Conservation (phyloP, 2,888 invertebrate species). For the Serripes groenlandicus region DNA sequence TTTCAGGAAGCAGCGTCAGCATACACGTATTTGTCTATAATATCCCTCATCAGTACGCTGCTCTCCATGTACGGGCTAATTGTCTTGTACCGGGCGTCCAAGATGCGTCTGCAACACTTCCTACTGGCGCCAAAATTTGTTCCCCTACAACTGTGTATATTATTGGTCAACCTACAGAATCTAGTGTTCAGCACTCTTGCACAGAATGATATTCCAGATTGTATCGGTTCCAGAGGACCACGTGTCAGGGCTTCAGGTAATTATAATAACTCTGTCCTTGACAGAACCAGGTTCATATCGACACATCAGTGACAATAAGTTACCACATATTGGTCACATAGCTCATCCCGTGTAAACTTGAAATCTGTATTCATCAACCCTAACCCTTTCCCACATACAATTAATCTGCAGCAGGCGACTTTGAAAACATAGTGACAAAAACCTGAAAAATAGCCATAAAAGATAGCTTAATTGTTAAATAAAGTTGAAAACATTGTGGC, state of each 20-base stretch:
- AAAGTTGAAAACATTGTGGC: too few relatives aligned
- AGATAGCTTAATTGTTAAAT: too few relatives aligned
- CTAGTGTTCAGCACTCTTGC: constrained; percentile 57
- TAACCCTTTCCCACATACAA: too few relatives aligned
- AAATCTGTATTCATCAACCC: too few relatives aligned
- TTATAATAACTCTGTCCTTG: constrained; percentile 10
- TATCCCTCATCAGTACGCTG: constrained; percentile 60
- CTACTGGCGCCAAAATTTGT: constrained; percentile 57
- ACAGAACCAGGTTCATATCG: too few relatives aligned
- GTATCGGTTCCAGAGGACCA: constrained; percentile 55
- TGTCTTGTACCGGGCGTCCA: constrained; percentile 59
- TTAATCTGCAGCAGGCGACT: too few relatives aligned
- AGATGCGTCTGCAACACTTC: constrained; percentile 42
- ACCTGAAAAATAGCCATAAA: too few relatives aligned
- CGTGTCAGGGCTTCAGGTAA: constrained; percentile 64
- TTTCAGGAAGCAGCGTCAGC: constrained; percentile 20
- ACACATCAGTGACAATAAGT: too few relatives aligned
- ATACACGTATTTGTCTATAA: constrained; percentile 55
- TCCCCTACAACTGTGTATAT: constrained; percentile 55
- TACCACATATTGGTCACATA: too few relatives aligned
- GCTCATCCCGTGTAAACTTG: too few relatives aligned
- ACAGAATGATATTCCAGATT: constrained; percentile 53
- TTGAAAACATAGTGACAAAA: too few relatives aligned
- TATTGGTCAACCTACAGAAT: constrained; percentile 63
- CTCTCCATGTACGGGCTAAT: constrained; percentile 66